Evolutionary conservation across 2,888 invertebrate genomes (phyloP).

Genomic region (Osmoderma eremita): DNA sequence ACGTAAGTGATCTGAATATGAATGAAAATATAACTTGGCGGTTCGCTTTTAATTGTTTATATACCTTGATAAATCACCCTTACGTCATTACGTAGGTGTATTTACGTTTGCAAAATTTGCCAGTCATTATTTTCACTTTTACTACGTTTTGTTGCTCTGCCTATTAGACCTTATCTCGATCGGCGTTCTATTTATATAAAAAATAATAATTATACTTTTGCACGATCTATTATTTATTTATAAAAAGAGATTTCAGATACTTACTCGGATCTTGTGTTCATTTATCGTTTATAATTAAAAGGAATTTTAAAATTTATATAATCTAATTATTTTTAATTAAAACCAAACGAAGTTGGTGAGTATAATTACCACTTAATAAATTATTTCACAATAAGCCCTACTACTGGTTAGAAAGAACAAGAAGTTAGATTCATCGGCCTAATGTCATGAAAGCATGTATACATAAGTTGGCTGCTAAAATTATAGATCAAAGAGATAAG

Average conservation of each 20-base stretch:
- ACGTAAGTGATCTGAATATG: no score
- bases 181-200: background rate
- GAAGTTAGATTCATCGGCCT: conserved; percentile 14
- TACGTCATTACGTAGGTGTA: conserved; percentile 34
- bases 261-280: no score
- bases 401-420: no score
- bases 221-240: no score
- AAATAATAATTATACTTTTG: no score
- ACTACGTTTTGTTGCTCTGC: conserved; percentile 32
- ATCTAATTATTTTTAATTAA: conserved; percentile 33
- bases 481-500: conserved; percentile 26
- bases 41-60: conserved; percentile 27
- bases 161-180: conserved; percentile 32
- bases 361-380: conserved; percentile 31
- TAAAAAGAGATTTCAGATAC: no score
- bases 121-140: conserved; percentile 40
- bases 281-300: background rate
- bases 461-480: conserved; percentile 19
- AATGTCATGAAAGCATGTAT: conserved; percentile 32
- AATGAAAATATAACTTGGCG: background rate
- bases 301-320: conserved; percentile 3
- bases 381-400: conserved; percentile 12
- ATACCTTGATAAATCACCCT: conserved; percentile 13
- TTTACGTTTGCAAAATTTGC: conserved; percentile 35
- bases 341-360: background rate